Conservation (phyloP, 2,113 vertebrate genomes). For the Aphyosemion australe region DNA sequence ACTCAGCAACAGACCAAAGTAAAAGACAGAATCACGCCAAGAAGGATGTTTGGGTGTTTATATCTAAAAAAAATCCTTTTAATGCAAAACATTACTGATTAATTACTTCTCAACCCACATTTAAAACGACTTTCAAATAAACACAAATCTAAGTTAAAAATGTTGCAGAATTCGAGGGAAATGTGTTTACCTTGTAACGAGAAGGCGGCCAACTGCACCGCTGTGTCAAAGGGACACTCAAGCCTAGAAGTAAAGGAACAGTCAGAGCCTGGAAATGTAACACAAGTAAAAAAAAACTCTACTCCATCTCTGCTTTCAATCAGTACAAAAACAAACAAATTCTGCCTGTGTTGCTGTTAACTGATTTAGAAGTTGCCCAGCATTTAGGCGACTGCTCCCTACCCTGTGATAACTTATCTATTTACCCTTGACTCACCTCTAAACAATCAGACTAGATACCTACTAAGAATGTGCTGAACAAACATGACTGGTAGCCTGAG, state of each 20-base stretch:
- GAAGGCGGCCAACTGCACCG: slow-evolving; percentile 91
- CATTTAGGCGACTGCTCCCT: background rate
- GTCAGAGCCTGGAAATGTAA: background rate
- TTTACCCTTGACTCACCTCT: background rate
- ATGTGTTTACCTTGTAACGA: slow-evolving; percentile 89
- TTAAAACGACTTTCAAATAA: too few relatives aligned
- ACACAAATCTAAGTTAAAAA: too few relatives aligned
- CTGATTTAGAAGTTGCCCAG: background rate
- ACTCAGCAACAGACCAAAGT: too few relatives aligned
- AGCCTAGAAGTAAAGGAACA: slow-evolving; percentile 77
- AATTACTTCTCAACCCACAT: too few relatives aligned
- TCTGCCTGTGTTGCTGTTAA: background rate
- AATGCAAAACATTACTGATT: too few relatives aligned
- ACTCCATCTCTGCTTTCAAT: too few relatives aligned
- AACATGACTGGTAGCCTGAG: background rate
- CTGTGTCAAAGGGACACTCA: slow-evolving; percentile 93
- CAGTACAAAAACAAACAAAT: background rate
- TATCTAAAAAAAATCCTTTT: too few relatives aligned
- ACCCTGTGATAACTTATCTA: background rate
- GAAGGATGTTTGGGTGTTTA: too few relatives aligned
- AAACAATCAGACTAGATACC: slow-evolving; percentile 2
- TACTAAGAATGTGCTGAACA: background rate
- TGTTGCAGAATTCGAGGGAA: too few relatives aligned
- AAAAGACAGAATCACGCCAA: too few relatives aligned
- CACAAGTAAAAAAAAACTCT: too few relatives aligned